Conservation (phyloP, 2,888 invertebrate genomes). For the Bellardia bayeri region DNA sequence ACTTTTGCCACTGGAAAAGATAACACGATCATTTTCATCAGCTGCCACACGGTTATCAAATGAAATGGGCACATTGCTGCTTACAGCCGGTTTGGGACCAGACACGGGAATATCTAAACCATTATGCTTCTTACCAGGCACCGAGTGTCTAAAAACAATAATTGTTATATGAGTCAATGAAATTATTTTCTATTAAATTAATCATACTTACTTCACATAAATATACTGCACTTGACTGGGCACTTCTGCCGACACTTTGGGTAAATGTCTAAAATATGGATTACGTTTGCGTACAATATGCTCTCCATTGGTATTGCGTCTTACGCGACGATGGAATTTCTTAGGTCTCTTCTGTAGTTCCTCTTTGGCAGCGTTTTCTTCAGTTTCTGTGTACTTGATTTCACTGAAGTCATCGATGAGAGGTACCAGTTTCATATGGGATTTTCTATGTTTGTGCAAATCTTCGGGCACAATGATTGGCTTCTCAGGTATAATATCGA, state of each 20-base stretch:
- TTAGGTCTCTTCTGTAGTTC: constrained; percentile 78
- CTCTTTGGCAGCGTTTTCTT: constrained; percentile 71
- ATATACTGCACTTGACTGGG: constrained; percentile 42
- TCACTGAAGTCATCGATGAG: constrained; percentile 47
- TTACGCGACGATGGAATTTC: constrained; percentile 78
- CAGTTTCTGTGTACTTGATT: constrained; percentile 49
- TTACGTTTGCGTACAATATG: constrained; percentile 72
- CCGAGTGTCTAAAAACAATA: constrained; percentile 65
- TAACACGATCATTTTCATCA: constrained; percentile 75
- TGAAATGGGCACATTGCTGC: neutral
- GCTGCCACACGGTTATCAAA: constrained; percentile 74
- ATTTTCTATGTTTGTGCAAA: constrained; percentile 50
- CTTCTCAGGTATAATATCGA: constrained; percentile 79
- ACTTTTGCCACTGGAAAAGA: constrained; percentile 72
- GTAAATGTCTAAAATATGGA: constrained; percentile 66
- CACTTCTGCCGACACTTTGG: constrained; percentile 25
- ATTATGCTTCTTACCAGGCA: constrained; percentile 72
- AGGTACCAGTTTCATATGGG: constrained; percentile 55
- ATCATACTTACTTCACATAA: constrained; percentile 62
- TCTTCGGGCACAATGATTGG: constrained; percentile 76
- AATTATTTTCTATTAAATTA: neutral
- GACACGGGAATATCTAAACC: constrained; percentile 59
- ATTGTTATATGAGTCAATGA: neutral
- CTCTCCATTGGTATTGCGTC: constrained; percentile 75
- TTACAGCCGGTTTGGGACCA: neutral